Base-by-base conservation (phyloP, 2,888 invertebrate species). In the Dione juno region DNA sequence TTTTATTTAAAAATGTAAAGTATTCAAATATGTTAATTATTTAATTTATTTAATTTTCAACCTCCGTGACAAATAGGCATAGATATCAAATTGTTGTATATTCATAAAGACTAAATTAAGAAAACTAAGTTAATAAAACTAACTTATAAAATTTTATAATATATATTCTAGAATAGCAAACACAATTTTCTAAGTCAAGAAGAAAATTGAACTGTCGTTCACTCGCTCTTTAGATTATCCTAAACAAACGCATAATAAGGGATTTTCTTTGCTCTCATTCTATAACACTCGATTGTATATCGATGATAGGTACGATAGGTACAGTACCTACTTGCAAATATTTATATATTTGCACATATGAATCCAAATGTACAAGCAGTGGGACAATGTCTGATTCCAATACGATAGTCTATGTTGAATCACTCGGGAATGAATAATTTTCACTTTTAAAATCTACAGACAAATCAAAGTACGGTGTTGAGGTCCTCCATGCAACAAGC, bases 151-250 rank as follows among this genome's bases (percentile, higher is more conserved):
- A 37, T 61, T 28, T 28, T 41, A 9, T n/a, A 5, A 61, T 43
- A 28, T 7, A 21, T 59, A 45, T 0, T n/a, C 7, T 61, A 45
- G 13, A 61, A 45, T 28, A 43, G 10, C 28, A 61, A 61, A 61
- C 28, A 45, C 16, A 35, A 45, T 61, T 35, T 35, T 35, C 28
- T 8, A 64, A 21, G 52, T 52, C 52, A 21, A 40, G 50, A 64
- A 50, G 64, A 64, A 40, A 52, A 64, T 52, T 40, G 48, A 19
- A 37, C 48, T 28, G 28, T 28, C 28, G 28, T 28, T 28, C 28
- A 28, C 16, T 52, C n/a, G 21, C 64, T 64, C 50, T 64, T 50
- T 64, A 64, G 19, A 40, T 64, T 64, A 64, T 64, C 64, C 64
- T 64, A 64, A 64, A 40, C 40, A 64, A 48, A 64, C 64, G 13